These are phyloP conservation scores for Drosophila rhopaloa DNA, from an alignment of 1,140 invertebrate species.

Conservation along the genomic window DNA sequence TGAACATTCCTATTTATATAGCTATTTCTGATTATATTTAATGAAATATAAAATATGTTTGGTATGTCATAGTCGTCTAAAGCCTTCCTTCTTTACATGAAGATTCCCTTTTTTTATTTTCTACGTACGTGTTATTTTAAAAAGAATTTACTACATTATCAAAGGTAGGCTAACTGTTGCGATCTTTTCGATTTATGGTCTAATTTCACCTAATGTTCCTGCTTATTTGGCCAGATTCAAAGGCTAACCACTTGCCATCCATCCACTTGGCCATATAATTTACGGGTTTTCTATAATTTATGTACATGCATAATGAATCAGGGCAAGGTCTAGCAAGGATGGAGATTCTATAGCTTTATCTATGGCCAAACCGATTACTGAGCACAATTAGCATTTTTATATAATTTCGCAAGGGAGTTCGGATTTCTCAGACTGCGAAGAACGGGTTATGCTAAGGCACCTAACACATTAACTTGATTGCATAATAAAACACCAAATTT, in stretches of 20 bases:
- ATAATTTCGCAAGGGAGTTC: slow-evolving; percentile 58
- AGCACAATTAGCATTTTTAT: slow-evolving; percentile 68
- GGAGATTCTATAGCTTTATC: slow-evolving; percentile 44
- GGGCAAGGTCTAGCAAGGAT: slow-evolving; percentile 11
- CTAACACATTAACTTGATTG: slow-evolving; percentile 33
- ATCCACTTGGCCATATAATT: slow-evolving; percentile 62
- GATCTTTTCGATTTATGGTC: background rate
- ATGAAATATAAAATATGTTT: too few species aligned
- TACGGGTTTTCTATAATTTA: slow-evolving; percentile 67
- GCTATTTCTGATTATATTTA: too few species aligned
- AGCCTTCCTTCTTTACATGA: too few species aligned
- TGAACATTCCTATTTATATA: too few species aligned
- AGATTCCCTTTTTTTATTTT: too few species aligned
- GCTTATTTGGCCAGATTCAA: slow-evolving; percentile 27
- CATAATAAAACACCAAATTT: slow-evolving; percentile 49
- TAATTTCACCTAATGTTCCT: slow-evolving; percentile 20
- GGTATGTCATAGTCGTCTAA: too few species aligned
- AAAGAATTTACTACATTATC: too few species aligned
- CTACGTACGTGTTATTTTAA: too few species aligned
- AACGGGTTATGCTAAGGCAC: slow-evolving; percentile 32
- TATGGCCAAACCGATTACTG: slow-evolving; percentile 38
- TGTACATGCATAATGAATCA: slow-evolving; percentile 68
- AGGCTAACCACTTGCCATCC: slow-evolving; percentile 50
- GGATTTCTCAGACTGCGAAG: background rate
- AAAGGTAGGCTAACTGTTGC: background rate